Percentiles rank a stretch among this genome's conserved stretches.
phyloP scores from a whole-genome alignment of 2,888 invertebrate genomes.

The Catocala fraxini region DNA sequence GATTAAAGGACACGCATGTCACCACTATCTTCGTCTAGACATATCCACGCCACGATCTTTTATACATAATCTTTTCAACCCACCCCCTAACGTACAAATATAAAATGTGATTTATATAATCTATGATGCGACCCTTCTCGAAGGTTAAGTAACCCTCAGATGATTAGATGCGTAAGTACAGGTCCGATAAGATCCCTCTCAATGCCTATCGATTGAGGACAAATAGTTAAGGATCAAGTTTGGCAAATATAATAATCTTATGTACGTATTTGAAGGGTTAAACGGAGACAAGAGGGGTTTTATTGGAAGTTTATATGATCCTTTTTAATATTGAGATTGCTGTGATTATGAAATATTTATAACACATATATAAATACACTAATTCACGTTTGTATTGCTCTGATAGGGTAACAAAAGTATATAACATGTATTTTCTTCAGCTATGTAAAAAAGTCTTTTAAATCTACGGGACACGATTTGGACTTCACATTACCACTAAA shows the following conservation, averaged over 20 bases:
- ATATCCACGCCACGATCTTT: slow-evolving; percentile 3
- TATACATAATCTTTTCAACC: not conserved
- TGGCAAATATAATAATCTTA: slow-evolving; percentile 10
- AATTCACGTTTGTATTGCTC: no score
- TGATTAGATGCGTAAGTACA: slow-evolving; percentile 40
- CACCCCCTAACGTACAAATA: slow-evolving; percentile 2
- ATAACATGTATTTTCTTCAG: no score
- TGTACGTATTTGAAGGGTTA: not conserved
- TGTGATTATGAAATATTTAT: no score
- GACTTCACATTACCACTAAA: no score
- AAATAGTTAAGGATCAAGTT: slow-evolving; percentile 15
- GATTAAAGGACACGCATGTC: no score
- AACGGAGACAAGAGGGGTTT: not conserved
- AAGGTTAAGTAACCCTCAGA: slow-evolving; percentile 44
- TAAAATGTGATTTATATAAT: slow-evolving; percentile 8
- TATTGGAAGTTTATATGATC: not conserved
- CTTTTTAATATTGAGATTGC: not conserved
- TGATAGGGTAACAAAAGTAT: no score
- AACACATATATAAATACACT: no score
- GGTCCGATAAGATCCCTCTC: slow-evolving; percentile 8
- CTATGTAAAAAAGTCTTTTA: no score
- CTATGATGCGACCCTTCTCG: slow-evolving; percentile 9
- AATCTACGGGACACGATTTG: no score
- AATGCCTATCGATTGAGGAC: slow-evolving; percentile 11
- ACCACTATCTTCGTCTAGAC: not conserved